A percentile compares a stretch with the other conserved stretches of the same genome.
phyloP scores from a whole-genome alignment of 2,113 vertebrate genomes.

The Lamprotornis superbus region DNA sequence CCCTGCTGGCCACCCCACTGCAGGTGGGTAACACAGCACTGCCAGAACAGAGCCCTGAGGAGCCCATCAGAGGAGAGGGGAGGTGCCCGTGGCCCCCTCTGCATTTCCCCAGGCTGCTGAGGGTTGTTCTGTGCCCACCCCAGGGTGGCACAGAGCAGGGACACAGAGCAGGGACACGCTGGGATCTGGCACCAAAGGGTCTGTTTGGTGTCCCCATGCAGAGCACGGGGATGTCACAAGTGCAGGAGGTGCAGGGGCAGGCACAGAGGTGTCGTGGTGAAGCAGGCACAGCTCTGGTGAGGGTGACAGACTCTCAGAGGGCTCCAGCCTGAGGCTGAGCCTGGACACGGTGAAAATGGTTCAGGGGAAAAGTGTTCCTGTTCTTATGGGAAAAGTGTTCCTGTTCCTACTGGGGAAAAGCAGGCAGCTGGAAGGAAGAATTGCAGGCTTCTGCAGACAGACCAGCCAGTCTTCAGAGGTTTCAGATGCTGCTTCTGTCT shows the following conservation, averaged over 20 bases:
- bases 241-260: rapidly evolving
- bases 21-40: neutral
- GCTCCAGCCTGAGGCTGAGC: neutral
- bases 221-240: rapidly evolving
- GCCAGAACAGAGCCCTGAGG: neutral
- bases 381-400: neutral
- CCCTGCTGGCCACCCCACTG: neutral
- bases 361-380: too few relatives aligned
- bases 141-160: rapidly evolving
- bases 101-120: neutral
- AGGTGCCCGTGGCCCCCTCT: neutral
- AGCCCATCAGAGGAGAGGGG: neutral
- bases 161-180: rapidly evolving
- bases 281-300: neutral
- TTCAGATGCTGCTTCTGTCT: neutral
- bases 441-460: neutral
- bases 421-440: neutral
- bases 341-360: rapidly evolving
- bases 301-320: neutral
- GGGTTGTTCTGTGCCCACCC: rapidly evolving
- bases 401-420: neutral
- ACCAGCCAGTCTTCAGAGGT: neutral
- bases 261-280: neutral
- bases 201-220: neutral
- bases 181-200: rapidly evolving